phyloP scores from a whole-genome alignment of 2,113 vertebrate species.

The Felis chaus region DNA sequence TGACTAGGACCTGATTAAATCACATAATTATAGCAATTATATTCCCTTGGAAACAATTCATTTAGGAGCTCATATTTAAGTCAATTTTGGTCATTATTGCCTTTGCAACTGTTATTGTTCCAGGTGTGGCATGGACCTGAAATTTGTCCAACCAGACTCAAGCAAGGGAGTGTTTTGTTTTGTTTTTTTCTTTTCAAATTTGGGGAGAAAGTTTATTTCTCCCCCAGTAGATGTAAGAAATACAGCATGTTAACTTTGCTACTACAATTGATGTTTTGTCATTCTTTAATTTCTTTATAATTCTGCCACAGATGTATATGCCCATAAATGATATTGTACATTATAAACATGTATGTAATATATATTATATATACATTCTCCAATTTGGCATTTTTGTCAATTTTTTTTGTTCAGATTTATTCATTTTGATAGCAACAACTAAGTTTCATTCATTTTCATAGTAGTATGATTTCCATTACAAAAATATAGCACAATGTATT shows the following conservation, averaged over 20 bases:
- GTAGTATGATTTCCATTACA: background rate
- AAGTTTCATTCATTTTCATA: background rate
- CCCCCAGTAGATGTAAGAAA: background rate
- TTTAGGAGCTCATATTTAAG: slow-evolving; percentile 25
- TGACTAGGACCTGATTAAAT: background rate
- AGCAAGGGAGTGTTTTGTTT: background rate
- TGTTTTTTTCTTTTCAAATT: background rate
- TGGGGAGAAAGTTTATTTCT: background rate
- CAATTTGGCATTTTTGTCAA: background rate
- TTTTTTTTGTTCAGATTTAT: background rate
- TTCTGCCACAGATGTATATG: background rate
- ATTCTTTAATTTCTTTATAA: background rate
- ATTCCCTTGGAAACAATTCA: background rate
- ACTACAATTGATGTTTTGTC: background rate
- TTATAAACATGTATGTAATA: background rate
- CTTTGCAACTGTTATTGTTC: background rate
- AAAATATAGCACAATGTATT: background rate
- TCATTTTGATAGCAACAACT: background rate
- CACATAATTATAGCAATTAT: background rate
- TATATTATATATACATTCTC: background rate
- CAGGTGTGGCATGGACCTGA: background rate
- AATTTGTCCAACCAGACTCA: background rate
- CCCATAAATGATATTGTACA: background rate
- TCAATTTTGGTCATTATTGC: background rate
- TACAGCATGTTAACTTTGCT: background rate